Percentiles rank a stretch among this genome's conserved stretches.
These are phyloP conservation scores for Aphis craccivora DNA, from an alignment of 1,140 invertebrate species.

Conservation along the genomic window DNA sequence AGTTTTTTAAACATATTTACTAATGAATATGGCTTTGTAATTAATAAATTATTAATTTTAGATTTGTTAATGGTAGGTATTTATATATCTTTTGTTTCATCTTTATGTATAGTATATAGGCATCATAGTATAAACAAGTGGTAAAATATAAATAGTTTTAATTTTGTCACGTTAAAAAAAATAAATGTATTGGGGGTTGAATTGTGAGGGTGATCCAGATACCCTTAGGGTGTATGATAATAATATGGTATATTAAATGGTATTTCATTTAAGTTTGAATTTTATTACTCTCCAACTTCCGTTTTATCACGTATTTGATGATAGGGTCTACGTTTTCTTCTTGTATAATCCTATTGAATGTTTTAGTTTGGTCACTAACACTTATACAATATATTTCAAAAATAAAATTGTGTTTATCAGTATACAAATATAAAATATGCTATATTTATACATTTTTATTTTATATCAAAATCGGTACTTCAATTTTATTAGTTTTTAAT, in stretches of 20 bases:
- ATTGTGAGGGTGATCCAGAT: background rate
- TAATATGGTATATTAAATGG: constrained; percentile 38
- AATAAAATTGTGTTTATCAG: background rate
- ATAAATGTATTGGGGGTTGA: background rate
- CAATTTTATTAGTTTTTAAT: background rate
- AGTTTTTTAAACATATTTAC: background rate
- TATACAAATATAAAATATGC: background rate
- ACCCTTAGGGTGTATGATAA: constrained; percentile 29
- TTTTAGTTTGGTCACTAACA: background rate
- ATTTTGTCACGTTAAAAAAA: constrained; percentile 29
- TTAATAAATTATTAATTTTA: background rate
- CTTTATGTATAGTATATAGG: background rate
- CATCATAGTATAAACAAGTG: background rate
- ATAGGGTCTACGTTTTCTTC: background rate
- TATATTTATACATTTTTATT: background rate
- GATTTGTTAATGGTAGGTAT: background rate
- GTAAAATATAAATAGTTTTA: constrained; percentile 7
- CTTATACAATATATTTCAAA: background rate
- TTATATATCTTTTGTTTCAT: background rate
- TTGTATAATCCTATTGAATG: background rate
- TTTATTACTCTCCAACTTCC: constrained; percentile 33
- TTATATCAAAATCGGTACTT: background rate
- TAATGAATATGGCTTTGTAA: background rate
- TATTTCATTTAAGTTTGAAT: constrained; percentile 49
- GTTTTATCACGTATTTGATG: constrained; percentile 3